Base-by-base conservation (phyloP, 2,888 invertebrate genomes). In the Agrochola macilenta region DNA sequence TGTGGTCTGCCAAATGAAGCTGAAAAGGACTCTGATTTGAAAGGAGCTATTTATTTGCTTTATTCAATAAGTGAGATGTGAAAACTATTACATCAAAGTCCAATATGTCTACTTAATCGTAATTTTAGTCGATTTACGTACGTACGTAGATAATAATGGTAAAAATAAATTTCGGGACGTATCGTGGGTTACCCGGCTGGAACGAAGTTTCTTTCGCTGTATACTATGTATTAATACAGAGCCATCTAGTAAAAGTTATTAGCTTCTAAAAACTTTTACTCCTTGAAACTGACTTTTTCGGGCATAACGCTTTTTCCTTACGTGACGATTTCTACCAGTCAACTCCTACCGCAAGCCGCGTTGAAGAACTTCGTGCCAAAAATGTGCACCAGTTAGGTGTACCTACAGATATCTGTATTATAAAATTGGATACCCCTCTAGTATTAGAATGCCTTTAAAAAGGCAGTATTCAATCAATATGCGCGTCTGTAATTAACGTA, bases 1-100 rank as follows among this genome's bases (percentile, higher is more conserved):
- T 75, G 63, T 60, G 76, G 73, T 84, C 75, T 69, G 72, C 60
- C 66, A 73, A 78, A 78, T 78, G 35, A 72, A 76, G 69, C 35
- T 69, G 54, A 65, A 71, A 64, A 69, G 3, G 17, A 61, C 30
- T 54, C 46, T 49, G 14, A 64, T 65, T 54, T 83, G 58, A 60
- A 69, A 69, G 58, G 64, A 81, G 74, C 39, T 52, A 30, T 46
- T 35, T 60, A 49, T 54, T 60, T 63, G 35, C 49, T 20, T n/a
- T 30, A n/a, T n/a, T 70, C 30, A 70, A n/a, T 43, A 43, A 5
- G 49, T 69, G 14, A 54, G 11, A 66, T 54, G 30, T 52, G 43
- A 23, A 30, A 20, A 46, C 64, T 46, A 43, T 61, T 17, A n/a
- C 0, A 35, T 35, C 9, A 12, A 43, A 20, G 20, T 14, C 14